phyloP scores from a whole-genome alignment of 2,113 vertebrate genomes.

The Scomber japonicus region DNA sequence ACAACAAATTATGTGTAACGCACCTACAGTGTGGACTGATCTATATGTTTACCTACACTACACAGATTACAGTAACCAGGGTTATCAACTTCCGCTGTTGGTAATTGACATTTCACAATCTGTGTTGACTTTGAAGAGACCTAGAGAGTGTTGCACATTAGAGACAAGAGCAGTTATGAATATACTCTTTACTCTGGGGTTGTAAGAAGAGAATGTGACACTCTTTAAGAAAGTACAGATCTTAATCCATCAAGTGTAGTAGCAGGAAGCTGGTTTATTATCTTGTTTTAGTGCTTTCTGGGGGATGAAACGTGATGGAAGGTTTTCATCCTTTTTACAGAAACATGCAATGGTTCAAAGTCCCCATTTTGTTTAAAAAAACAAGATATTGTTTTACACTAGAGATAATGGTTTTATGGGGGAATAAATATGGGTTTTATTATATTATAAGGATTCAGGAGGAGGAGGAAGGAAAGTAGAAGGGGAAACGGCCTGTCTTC shows the following conservation, averaged over 20 bases:
- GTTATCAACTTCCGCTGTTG: conserved; percentile 34
- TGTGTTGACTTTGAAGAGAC: not conserved
- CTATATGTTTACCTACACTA: not conserved
- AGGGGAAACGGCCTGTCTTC: not conserved
- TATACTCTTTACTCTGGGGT: not conserved
- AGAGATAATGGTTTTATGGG: not conserved
- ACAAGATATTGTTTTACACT: conserved; percentile 8
- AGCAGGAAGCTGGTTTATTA: not conserved
- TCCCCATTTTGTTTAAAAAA: not conserved
- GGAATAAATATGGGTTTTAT: not conserved
- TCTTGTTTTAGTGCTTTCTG: not conserved
- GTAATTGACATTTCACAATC: not conserved
- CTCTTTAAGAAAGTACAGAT: not conserved
- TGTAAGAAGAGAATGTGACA: conserved; percentile 1
- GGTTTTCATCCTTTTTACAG: not conserved
- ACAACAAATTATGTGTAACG: not conserved
- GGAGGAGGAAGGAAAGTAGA: not conserved
- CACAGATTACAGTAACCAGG: conserved; percentile 15
- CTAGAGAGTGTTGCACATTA: not conserved
- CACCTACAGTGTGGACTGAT: not conserved
- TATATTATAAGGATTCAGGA: not conserved
- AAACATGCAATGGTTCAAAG: not conserved
- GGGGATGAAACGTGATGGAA: not conserved
- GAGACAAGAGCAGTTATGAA: too few relatives aligned
- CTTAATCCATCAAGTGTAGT: not conserved